phyloP scores from a whole-genome alignment of 2,888 invertebrate genomes.

The Rambutsinella grinnellia region DNA sequence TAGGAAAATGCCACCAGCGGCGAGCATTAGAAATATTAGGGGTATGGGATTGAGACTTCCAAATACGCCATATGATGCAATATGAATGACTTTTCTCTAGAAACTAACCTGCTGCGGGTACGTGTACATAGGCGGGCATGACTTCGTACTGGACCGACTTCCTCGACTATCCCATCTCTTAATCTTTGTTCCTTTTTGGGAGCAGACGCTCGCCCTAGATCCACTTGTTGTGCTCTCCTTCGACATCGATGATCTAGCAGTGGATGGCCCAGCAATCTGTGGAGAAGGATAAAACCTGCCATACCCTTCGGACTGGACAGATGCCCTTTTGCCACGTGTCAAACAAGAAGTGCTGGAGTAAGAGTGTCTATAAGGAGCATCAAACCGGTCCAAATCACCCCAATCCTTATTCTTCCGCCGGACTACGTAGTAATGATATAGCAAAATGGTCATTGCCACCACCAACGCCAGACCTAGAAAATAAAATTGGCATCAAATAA shows the following conservation, averaged over 20 bases:
- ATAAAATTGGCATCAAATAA: no score
- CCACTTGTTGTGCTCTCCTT: conserved; percentile 29
- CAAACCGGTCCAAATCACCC: conserved; percentile 73
- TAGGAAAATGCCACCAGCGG: no score
- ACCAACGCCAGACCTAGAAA: conserved; percentile 74
- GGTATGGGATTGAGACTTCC: no score
- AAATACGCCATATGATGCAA: no score
- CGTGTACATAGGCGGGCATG: conserved; percentile 64
- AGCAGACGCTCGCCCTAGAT: conserved; percentile 19
- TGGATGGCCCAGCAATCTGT: neutral
- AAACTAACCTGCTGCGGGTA: conserved; percentile 65
- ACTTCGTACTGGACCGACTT: conserved; percentile 63
- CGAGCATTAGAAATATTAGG: no score
- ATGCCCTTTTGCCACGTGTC: conserved; percentile 41
- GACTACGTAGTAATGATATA: conserved; percentile 77
- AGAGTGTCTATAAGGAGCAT: conserved; percentile 50
- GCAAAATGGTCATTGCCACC: conserved; percentile 77
- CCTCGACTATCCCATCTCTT: conserved; percentile 64
- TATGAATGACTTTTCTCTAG: no score
- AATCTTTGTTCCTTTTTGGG: conserved; percentile 31
- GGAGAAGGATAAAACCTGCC: conserved; percentile 31
- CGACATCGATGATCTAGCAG: conserved; percentile 37
- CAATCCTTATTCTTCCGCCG: conserved; percentile 75
- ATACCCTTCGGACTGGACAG: conserved; percentile 39
- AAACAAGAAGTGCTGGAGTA: conserved; percentile 60